These are phyloP conservation scores for Telmatochromis sp. DNA, from an alignment of 2,113 vertebrate species.

Conservation along the genomic window DNA sequence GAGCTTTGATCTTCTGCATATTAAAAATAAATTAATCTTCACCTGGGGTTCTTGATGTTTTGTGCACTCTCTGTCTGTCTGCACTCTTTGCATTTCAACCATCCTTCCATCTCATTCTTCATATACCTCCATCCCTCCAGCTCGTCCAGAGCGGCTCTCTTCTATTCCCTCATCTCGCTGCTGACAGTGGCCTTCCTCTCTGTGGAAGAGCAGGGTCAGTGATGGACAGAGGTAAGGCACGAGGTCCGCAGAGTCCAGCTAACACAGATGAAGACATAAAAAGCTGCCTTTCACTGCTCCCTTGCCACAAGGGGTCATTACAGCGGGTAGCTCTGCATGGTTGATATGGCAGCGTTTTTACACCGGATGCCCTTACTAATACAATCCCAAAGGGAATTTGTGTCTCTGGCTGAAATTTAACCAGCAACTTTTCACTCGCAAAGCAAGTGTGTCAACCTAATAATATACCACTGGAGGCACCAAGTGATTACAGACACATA, in stretches of 20 bases:
- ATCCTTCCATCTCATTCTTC: not conserved
- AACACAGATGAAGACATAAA: not conserved
- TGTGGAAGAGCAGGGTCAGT: conserved; percentile 21
- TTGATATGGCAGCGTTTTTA: not conserved
- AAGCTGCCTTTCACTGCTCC: not conserved
- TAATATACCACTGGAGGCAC: not conserved
- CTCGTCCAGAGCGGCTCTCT: conserved; percentile 30
- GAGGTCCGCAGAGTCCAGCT: not conserved
- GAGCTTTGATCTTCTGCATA: not conserved
- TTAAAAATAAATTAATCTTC: not conserved
- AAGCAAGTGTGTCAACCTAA: not conserved
- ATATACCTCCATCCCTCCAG: conserved; percentile 1
- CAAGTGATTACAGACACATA: not conserved
- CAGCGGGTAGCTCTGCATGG: not conserved
- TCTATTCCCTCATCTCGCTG: conserved; percentile 5
- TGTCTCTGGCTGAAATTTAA: not conserved
- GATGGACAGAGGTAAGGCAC: conserved; percentile 53
- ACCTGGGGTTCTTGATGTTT: not conserved
- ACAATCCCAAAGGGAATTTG: not conserved
- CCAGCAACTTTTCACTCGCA: not conserved
- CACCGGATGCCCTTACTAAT: not conserved
- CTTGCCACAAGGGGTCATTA: not conserved
- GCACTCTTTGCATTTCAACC: not conserved
- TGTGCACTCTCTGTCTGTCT: not conserved
- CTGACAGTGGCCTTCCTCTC: conserved; percentile 16